Conservation (phyloP, 2,888 invertebrate species). For the Cosmorhoe ocellata region DNA sequence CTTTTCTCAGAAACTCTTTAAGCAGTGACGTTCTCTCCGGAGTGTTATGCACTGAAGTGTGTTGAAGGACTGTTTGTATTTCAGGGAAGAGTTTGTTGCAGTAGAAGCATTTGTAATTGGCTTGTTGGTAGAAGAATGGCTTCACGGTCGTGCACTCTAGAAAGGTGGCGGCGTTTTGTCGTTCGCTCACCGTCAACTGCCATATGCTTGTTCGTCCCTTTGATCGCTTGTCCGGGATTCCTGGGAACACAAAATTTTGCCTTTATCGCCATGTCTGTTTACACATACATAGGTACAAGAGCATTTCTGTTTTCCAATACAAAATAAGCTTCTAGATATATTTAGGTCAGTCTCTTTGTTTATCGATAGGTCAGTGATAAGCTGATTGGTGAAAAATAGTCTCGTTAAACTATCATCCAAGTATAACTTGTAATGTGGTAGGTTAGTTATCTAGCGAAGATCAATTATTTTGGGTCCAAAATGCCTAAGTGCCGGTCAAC, state of each 20-base stretch:
- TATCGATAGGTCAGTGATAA: too few species aligned
- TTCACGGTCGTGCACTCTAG: slow-evolving; percentile 65
- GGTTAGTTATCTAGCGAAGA: too few species aligned
- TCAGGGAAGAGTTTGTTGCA: slow-evolving; percentile 71
- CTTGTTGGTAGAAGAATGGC: slow-evolving; percentile 74
- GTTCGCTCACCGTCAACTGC: slow-evolving; percentile 75
- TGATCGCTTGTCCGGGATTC: slow-evolving; percentile 23
- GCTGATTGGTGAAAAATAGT: too few species aligned
- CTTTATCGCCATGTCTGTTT: slow-evolving; percentile 25
- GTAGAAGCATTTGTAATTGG: slow-evolving; percentile 75
- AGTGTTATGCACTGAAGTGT: slow-evolving; percentile 17
- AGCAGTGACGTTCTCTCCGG: slow-evolving; percentile 60
- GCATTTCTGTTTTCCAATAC: too few species aligned
- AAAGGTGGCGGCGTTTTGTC: slow-evolving; percentile 72
- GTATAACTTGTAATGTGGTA: too few species aligned
- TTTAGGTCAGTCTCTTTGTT: too few species aligned
- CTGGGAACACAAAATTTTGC: slow-evolving; percentile 42
- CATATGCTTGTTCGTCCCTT: slow-evolving; percentile 58
- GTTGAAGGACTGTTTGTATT: slow-evolving; percentile 50
- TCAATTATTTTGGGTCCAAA: too few species aligned
- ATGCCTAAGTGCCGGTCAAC: too few species aligned
- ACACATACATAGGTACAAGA: neutral
- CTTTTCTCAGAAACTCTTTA: slow-evolving; percentile 67
- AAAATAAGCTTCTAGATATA: too few species aligned
- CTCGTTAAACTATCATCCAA: too few species aligned